Evolutionary conservation across 2,113 vertebrate species (phyloP), one percentile per base, ranked within the genome.

Genomic region (Ptychochromis oligacanthus): DNA sequence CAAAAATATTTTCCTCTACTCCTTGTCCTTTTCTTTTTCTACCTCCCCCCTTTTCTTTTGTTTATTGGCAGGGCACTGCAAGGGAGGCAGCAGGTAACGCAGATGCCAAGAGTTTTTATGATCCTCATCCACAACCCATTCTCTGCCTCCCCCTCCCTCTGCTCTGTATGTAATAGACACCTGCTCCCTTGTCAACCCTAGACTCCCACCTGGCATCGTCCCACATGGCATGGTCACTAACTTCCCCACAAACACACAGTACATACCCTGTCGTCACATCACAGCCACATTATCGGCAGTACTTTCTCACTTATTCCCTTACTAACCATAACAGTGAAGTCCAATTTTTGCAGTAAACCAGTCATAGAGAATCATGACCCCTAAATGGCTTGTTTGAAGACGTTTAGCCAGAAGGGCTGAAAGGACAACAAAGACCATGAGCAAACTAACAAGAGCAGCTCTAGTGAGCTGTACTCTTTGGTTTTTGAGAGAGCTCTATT

Each of bases 381-480:
- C 88, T 80, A 75, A 80, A 86, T 79, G 76, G 88, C 82, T 89
- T 93, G 92, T 94, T 91, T 90, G 83, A 91, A 91, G 90, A 91
- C 83, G 77, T 85, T 85, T 83, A 85, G 88, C 92, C 88, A 85
- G 79, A 84, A 87, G 84, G 84, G 83, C 62, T 87, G 90, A 92
- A 83, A 82, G 81, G 83, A 84, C 88, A 93, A 92, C 91, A 94
- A 94, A 92, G 88, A 89, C 83, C 89, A 84, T 26, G 88, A 87
- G 87, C 85, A 93, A 92, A 91, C 92, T 93, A 93, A 94, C 89
- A 89, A 92, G 86, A 87, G 58, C 67, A 57, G 85, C 91, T 91
- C 82, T 80, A 88, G 90, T 82, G 88, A 85, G 81, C 82, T 88
- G 84, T 76, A 57, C 86, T 91, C 88, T 89, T 76, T 58, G 80